These are phyloP conservation scores for Leptodirus hochenwartii DNA, from an alignment of 2,888 invertebrate species.

Conservation along the genomic window DNA sequence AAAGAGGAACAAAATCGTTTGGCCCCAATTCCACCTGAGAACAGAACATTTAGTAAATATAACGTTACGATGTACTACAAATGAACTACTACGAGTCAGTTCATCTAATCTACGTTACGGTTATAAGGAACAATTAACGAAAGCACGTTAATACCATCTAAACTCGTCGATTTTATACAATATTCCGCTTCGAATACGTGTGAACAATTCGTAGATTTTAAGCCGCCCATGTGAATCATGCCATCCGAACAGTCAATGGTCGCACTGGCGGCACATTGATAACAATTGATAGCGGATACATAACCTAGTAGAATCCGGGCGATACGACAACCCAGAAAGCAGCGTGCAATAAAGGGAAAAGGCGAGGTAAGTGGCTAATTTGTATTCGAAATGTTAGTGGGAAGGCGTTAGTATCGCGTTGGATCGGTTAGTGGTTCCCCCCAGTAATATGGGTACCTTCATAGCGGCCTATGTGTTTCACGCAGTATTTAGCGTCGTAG, in stretches of 20 bases:
- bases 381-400: no score
- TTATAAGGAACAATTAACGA: conserved; percentile 1
- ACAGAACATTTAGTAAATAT: conserved; percentile 7
- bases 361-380: no score
- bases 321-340: conserved; percentile 9
- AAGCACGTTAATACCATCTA: conserved; percentile 25
- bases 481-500: conserved; percentile 73
- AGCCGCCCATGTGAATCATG: conserved; percentile 35
- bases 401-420: conserved; percentile 2
- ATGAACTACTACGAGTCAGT: not conserved
- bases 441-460: conserved; percentile 40
- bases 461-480: conserved; percentile 82
- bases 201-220: conserved; percentile 42
- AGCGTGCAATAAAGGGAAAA: conserved; percentile 12
- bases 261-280: conserved; percentile 56
- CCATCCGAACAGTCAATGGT: conserved; percentile 50
- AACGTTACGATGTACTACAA: conserved; percentile 3
- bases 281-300: conserved; percentile 46
- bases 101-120: not conserved
- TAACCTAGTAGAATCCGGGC: conserved; percentile 5
- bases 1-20: conserved; percentile 73
- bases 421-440: not conserved
- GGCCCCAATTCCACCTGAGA: conserved; percentile 72
- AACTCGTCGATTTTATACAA: conserved; percentile 66
- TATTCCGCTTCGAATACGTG: conserved; percentile 62